Base-by-base conservation (phyloP, 2,888 invertebrate genomes). In the Thereva unica region DNA sequence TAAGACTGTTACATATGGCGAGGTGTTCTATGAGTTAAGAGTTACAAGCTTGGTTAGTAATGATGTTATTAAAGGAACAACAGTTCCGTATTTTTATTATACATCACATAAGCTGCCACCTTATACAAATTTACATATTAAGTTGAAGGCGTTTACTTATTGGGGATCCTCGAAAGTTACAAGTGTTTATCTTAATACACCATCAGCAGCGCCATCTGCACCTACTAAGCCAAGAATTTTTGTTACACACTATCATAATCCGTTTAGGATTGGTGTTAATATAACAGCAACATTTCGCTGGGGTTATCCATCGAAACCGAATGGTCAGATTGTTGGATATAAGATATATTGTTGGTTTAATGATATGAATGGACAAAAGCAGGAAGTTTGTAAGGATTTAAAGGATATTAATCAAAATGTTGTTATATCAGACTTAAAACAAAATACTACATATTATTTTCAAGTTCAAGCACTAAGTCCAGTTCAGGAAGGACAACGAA, bases 21-120 rank as follows among this genome's bases (percentile, higher is more conserved):
- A 86, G 4, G 87, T 95, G 0, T 90, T 89, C 76, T 97, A 96
- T 76, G 92, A 93, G 76, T 85, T 94, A 55, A 89, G 87, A 77
- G 83, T 91, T 41, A 70, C 69, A 8, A 67, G 47, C 8, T 63
- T 57, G n/a, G 61, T 49, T 12, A 53, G 42, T 7, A 61, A 42
- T 9, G 61, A 64, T 49, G 42, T 63, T 9, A 68, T 66, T 40
- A 59, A 55, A 23, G 71, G 71, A 63, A 85, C 85, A 12, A 84
- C 84, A 0, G 79, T 81, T 12, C 81, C 86, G 0, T 83, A 83
- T 74, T 76, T 86, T 49, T 82, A 81, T 72, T 85, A 87, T 72
- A 50, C 68, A 8, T 79, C 83, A 68, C 78, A 82, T 8, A 76
- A 79, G 53, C 82, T 88, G 56, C 77, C 85, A 4, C 92, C 95